Base-by-base conservation (phyloP, 1,140 invertebrate genomes). In the Trichonephila clavipes region DNA sequence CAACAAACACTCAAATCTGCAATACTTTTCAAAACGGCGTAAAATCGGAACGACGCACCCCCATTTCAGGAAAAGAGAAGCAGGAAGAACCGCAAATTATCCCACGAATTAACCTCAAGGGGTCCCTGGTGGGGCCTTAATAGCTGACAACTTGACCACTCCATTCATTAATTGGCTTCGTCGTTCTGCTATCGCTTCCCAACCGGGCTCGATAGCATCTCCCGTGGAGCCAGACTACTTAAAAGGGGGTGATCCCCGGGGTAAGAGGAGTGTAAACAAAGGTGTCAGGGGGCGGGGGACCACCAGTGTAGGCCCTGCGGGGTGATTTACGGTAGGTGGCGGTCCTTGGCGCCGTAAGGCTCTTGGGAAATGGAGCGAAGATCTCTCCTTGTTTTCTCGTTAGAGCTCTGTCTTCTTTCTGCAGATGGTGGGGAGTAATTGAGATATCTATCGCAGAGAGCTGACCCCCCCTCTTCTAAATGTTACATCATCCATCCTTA, bases 161-260 rank as follows among this genome's bases (percentile, higher is more conserved):
- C 24, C 44, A 81, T 85, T 64, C 91, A 92, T 92, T 92, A 92
- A 92, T 92, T 86, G 91, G 83, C 64, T 61, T 86, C 83, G 24
- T 44, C 21, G 34, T 8, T 69, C n/a, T 85, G 40, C 85, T 85
- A 91, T 91, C 90, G 40, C 69, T 18, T 51, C 19, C 6, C 28
- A 61, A 90, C 66, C 44, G 69, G 34, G 40, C 1, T 58, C 90
- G 91, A 92, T 92, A 92, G 91, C 91, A 92, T 92, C 91, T 86
- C 91, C 91, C 64, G 83, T 87, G 91, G 91, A 92, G 91, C 91
- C 91, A 92, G 91, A 92, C 91, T 59, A 72, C 90, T 91, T 91
- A 91, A 91, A 24, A 66, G 59, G 16, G 40, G 90, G 77, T 81
- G 59, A 69, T 24, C 87, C 62, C 62, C 10, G 59, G 85, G 85